These are phyloP conservation scores for Narcine bancroftii DNA, from an alignment of 2,113 vertebrate species.

Conservation along the genomic window DNA sequence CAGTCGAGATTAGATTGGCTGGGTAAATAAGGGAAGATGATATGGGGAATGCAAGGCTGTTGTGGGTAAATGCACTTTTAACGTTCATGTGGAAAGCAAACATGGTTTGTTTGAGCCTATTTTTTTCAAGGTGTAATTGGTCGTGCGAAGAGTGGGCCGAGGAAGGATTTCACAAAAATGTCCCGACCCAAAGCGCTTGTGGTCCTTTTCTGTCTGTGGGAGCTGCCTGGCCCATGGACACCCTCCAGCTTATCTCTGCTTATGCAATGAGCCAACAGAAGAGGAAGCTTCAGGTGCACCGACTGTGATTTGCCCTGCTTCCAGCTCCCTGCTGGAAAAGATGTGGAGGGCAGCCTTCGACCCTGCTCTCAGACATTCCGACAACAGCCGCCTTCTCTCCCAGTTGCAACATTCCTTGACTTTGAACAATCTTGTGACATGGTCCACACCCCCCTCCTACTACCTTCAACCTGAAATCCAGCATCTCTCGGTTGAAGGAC, in stretches of 20 bases:
- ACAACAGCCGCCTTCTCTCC: not conserved
- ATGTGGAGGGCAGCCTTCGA: not conserved
- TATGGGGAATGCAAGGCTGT: not conserved
- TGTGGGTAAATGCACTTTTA: not conserved
- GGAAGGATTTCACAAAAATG: too few relatives aligned
- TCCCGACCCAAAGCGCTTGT: too few relatives aligned
- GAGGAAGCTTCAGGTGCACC: not conserved
- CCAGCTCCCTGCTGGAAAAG: not conserved
- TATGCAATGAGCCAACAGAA: too few relatives aligned
- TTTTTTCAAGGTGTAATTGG: not conserved
- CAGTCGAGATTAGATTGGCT: not conserved
- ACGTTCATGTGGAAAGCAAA: not conserved
- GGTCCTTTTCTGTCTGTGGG: too few relatives aligned
- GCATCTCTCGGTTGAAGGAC: too few relatives aligned
- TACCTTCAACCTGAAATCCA: too few relatives aligned
- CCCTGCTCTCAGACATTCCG: not conserved
- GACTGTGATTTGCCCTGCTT: not conserved
- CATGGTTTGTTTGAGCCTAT: not conserved
- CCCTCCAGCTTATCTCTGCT: too few relatives aligned
- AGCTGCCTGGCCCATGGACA: too few relatives aligned
- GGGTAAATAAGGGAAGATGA: not conserved
- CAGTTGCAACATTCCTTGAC: too few relatives aligned
- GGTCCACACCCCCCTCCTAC: too few relatives aligned
- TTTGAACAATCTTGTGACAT: too few relatives aligned
- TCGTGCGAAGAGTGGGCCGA: too few relatives aligned